Evolutionary conservation across 2,888 invertebrate genomes (phyloP).

Genomic region (Troides helena): DNA sequence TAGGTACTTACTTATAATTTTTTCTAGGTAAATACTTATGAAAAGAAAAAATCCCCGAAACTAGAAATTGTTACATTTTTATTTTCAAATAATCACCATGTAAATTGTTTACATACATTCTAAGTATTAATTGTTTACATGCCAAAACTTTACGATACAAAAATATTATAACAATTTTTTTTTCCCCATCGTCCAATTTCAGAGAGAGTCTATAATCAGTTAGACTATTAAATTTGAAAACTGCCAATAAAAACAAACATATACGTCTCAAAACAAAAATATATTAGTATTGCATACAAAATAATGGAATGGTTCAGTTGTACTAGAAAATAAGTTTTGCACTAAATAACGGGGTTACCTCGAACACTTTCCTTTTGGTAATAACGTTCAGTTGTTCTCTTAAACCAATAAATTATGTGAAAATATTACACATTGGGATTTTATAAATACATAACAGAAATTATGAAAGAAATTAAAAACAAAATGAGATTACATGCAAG

Average conservation of each 20-base stretch:
- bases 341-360: slow-evolving; percentile 38
- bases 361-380: slow-evolving; percentile 66
- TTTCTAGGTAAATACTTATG: slow-evolving; percentile 35
- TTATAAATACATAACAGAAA: slow-evolving; percentile 40
- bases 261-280: slow-evolving; percentile 9
- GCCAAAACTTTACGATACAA: slow-evolving; percentile 73
- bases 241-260: slow-evolving; percentile 16
- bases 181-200: slow-evolving; percentile 31
- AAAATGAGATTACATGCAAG: slow-evolving; percentile 67
- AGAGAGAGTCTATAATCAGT: slow-evolving; percentile 4
- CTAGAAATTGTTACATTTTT: slow-evolving; percentile 65
- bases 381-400: slow-evolving; percentile 32
- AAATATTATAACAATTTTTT: slow-evolving; percentile 59
- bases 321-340: slow-evolving; percentile 44
- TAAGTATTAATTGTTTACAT: slow-evolving; percentile 58
- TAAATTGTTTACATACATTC: slow-evolving; percentile 48
- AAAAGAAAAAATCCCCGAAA: slow-evolving; percentile 43
- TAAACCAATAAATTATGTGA: slow-evolving; percentile 35
- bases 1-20: slow-evolving; percentile 61
- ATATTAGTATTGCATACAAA: slow-evolving; percentile 29
- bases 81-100: slow-evolving; percentile 59
- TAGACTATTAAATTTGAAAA: slow-evolving; percentile 6
- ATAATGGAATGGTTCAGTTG: slow-evolving; percentile 54
- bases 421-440: slow-evolving; percentile 30
- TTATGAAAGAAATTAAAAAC: slow-evolving; percentile 39